phyloP scores from a whole-genome alignment of 2,797 vertebrate species.

The Hydrophis major region DNA sequence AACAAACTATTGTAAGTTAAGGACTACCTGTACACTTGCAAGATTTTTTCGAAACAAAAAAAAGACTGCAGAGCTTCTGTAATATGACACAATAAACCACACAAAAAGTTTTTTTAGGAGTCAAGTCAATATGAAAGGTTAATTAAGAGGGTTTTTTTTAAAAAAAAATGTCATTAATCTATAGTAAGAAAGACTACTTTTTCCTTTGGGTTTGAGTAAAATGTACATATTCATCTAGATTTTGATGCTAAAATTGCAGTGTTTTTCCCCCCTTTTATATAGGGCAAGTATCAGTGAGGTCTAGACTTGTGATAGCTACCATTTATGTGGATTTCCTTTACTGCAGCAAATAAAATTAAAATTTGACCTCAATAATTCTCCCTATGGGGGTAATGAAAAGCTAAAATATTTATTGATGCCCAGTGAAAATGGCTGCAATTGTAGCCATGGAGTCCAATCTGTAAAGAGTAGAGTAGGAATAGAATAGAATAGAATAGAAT shows the following conservation, averaged over 20 bases:
- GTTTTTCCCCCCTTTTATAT: conserved; percentile 4
- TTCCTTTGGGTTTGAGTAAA: neutral
- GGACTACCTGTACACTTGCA: neutral
- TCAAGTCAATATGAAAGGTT: neutral
- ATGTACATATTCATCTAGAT: neutral
- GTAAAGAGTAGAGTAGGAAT: neutral
- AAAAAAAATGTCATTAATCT: neutral
- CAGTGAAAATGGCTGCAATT: conserved; percentile 27
- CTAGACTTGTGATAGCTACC: neutral
- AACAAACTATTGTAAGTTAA: too few species aligned
- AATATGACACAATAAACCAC: too few species aligned
- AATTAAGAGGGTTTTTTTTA: neutral
- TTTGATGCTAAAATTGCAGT: conserved; percentile 4
- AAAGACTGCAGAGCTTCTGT: neutral
- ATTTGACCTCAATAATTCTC: neutral
- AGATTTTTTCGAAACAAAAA: neutral
- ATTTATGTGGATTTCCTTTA: neutral
- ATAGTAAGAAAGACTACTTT: neutral
- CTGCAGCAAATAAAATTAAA: neutral
- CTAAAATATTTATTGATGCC: conserved; percentile 35
- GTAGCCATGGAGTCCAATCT: conserved; percentile 24
- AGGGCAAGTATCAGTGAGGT: neutral
- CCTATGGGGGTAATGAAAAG: neutral
- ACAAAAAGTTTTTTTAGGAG: neutral
- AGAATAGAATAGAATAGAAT: too few species aligned